Conservation (phyloP, 1,140 invertebrate genomes). For the Campodea augens region DNA sequence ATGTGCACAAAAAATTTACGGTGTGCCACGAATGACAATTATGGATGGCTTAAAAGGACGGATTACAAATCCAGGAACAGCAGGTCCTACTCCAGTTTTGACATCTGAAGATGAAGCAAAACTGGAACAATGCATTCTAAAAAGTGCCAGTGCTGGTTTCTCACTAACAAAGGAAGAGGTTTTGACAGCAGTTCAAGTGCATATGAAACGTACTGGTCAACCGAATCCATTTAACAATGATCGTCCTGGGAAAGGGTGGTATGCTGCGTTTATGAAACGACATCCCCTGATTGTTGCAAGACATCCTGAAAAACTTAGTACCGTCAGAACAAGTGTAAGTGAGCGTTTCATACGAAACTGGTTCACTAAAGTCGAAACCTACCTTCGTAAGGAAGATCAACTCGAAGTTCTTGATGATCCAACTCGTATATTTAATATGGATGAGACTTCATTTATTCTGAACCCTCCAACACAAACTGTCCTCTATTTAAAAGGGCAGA, state of each 20-base stretch:
- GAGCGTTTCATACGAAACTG: constrained; percentile 10
- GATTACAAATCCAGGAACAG: too few species aligned
- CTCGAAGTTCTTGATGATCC: neutral
- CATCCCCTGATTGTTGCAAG: constrained; percentile 7
- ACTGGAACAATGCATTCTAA: constrained; percentile 3
- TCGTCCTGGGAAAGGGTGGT: constrained; percentile 11
- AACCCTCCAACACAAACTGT: constrained; percentile 9
- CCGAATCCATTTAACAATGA: constrained; percentile 9
- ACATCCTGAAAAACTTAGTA: constrained; percentile 1
- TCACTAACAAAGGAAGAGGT: constrained; percentile 7
- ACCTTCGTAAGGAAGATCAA: neutral
- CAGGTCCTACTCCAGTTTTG: constrained; percentile 7
- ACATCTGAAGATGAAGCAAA: constrained; percentile 3
- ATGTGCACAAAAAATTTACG: too few species aligned
- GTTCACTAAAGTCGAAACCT: constrained; percentile 10
- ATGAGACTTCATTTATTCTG: neutral
- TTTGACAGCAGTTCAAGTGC: constrained; percentile 9
- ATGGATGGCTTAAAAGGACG: too few species aligned
- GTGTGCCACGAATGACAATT: too few species aligned
- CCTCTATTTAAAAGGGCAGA: constrained; percentile 16
- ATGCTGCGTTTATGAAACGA: constrained; percentile 8
- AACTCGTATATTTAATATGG: neutral
- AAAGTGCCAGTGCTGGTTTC: constrained; percentile 5
- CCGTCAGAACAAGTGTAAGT: constrained; percentile 6
- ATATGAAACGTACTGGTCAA: constrained; percentile 3